These are phyloP conservation scores for Sebastes vulpes DNA, from an alignment of 2,797 vertebrate species.

Conservation along the genomic window DNA sequence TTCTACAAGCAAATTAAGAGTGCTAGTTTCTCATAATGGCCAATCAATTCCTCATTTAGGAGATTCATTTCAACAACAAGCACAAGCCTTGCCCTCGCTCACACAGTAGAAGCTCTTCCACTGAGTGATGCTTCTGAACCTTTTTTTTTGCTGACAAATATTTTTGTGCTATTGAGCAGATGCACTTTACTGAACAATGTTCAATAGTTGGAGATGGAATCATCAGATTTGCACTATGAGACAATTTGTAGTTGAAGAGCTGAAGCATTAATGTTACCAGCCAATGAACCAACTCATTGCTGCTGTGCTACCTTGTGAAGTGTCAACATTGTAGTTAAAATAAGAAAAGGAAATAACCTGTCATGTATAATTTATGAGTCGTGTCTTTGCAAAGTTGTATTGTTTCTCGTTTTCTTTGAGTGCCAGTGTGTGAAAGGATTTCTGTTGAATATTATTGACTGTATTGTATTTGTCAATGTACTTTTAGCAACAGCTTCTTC, in stretches of 20 bases:
- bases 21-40: slow-evolving; percentile 63
- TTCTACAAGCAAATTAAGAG: slow-evolving; percentile 69
- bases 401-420: slow-evolving; percentile 25
- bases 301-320: slow-evolving; percentile 29
- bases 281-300: slow-evolving; percentile 56
- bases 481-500: neutral
- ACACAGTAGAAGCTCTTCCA: neutral
- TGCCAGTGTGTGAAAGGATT: slow-evolving; percentile 4
- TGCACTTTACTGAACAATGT: slow-evolving; percentile 38
- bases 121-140: slow-evolving; percentile 32
- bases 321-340: slow-evolving; percentile 56
- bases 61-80: slow-evolving; percentile 52
- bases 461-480: neutral
- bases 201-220: slow-evolving; percentile 48
- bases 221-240: slow-evolving; percentile 31
- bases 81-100: neutral
- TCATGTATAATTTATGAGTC: slow-evolving; percentile 64
- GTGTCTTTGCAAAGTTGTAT: slow-evolving; percentile 16
- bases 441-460: neutral
- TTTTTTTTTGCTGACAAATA: slow-evolving; percentile 49
- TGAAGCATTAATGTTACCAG: slow-evolving; percentile 28
- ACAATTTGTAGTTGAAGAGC: slow-evolving; percentile 29
- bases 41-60: slow-evolving; percentile 65
- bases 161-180: slow-evolving; percentile 16
- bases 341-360: slow-evolving; percentile 59